Percentiles rank a stretch among this genome's conserved stretches.
These are phyloP conservation scores for Polydrusus cervinus DNA, from an alignment of 2,888 invertebrate genomes.

Conservation along the genomic window DNA sequence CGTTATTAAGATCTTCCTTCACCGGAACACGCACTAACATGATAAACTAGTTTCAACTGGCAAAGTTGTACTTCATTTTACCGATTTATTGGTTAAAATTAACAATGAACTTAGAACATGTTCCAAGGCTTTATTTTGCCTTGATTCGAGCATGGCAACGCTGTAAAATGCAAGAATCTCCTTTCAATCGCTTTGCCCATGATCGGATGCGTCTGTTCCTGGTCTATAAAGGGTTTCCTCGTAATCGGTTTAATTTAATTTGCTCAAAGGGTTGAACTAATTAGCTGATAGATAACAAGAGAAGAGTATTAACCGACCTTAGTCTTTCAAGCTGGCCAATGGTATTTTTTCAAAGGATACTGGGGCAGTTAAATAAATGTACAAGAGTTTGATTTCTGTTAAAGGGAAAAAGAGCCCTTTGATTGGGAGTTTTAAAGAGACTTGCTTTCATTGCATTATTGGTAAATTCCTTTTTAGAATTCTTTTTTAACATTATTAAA, in stretches of 20 bases:
- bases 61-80: no score
- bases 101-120: no score
- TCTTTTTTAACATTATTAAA: not conserved
- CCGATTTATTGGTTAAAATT: no score
- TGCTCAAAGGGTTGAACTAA: constrained; percentile 50
- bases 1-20: no score
- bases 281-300: constrained; percentile 49
- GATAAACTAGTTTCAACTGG: no score
- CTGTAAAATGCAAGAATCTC: constrained; percentile 18
- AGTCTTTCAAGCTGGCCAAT: constrained; percentile 21
- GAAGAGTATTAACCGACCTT: constrained; percentile 43
- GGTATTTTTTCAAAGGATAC: constrained; percentile 30
- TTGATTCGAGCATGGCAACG: constrained; percentile 5
- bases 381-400: constrained; percentile 22
- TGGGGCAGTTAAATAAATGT: constrained; percentile 15
- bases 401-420: not conserved
- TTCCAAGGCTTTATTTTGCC: no score
- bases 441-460: constrained; percentile 5
- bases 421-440: not conserved
- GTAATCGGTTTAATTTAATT: constrained; percentile 51
- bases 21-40: no score
- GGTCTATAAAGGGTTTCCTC: constrained; percentile 48
- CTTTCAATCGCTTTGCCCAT: constrained; percentile 32
- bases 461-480: not conserved
- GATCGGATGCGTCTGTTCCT: constrained; percentile 48